Percentiles rank a stretch among this genome's conserved stretches.
These are phyloP conservation scores for Spinibarbus caldwelli DNA, from an alignment of 2,797 vertebrate genomes.

Conservation along the genomic window DNA sequence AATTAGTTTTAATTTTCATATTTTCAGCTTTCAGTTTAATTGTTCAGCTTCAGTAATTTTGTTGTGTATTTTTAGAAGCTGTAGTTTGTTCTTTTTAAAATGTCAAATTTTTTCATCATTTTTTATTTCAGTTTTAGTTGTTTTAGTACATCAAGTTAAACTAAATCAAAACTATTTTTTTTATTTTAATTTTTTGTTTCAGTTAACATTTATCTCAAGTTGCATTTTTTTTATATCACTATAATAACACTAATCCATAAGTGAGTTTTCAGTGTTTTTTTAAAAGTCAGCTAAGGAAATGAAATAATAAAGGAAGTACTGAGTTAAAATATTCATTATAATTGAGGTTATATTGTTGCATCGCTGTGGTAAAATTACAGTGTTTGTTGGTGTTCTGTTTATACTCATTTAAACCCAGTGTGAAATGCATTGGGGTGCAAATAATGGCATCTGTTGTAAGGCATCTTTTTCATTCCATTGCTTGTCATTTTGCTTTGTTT, in stretches of 20 bases:
- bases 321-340: neutral
- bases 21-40: neutral
- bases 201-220: neutral
- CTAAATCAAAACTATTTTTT: neutral
- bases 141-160: neutral
- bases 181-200: neutral
- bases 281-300: neutral
- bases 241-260: neutral
- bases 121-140: no score
- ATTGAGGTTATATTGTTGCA: no score
- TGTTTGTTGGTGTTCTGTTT: neutral
- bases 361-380: neutral
- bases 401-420: neutral
- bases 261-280: neutral
- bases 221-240: neutral
- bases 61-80: neutral
- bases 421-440: neutral
- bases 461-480: neutral
- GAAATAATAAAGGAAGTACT: neutral
- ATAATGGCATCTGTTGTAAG: neutral
- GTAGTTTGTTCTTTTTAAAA: no score
- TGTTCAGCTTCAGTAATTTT: neutral
- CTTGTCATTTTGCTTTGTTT: constrained; percentile 4
- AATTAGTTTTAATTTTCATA: neutral
- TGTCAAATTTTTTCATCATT: neutral